These are phyloP conservation scores for Drosophila birchii DNA, from an alignment of 2,888 invertebrate species.

Conservation along the genomic window DNA sequence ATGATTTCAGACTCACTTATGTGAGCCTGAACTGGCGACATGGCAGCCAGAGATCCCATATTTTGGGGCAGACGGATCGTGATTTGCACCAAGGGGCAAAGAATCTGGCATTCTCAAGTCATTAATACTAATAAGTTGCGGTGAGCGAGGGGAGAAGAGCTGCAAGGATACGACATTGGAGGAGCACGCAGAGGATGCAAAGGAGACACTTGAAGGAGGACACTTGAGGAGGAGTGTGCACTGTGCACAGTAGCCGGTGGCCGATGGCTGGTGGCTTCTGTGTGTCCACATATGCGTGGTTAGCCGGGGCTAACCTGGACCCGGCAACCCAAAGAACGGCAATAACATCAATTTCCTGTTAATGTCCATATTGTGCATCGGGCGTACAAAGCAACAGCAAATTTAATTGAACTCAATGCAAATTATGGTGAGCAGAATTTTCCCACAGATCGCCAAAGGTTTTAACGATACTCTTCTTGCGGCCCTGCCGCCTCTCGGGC, in stretches of 20 bases:
- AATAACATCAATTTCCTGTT: constrained; percentile 51
- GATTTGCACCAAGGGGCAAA: not conserved
- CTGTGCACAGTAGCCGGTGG: not conserved
- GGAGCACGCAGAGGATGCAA: constrained; percentile 6
- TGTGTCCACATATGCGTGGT: constrained; percentile 25
- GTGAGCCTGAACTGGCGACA: not conserved
- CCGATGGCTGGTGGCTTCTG: constrained; percentile 15
- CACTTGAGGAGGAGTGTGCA: constrained; percentile 5
- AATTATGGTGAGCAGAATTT: constrained; percentile 72
- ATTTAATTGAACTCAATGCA: constrained; percentile 71
- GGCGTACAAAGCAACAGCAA: constrained; percentile 37
- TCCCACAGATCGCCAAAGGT: constrained; percentile 72
- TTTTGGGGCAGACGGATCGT: constrained; percentile 6
- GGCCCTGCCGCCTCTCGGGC: constrained; percentile 6
- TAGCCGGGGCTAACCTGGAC: not conserved
- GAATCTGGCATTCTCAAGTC: constrained; percentile 11
- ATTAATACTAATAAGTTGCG: constrained; percentile 16
- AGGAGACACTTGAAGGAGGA: constrained; percentile 11
- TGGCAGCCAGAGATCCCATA: not conserved
- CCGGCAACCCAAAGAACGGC: constrained; percentile 1
- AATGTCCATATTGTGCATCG: constrained; percentile 61
- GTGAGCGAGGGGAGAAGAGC: not conserved
- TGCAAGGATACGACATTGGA: constrained; percentile 7
- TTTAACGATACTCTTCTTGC: constrained; percentile 55
- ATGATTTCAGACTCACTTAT: not conserved